phyloP scores from a whole-genome alignment of 2,888 invertebrate genomes.

The Nysson spinosus region DNA sequence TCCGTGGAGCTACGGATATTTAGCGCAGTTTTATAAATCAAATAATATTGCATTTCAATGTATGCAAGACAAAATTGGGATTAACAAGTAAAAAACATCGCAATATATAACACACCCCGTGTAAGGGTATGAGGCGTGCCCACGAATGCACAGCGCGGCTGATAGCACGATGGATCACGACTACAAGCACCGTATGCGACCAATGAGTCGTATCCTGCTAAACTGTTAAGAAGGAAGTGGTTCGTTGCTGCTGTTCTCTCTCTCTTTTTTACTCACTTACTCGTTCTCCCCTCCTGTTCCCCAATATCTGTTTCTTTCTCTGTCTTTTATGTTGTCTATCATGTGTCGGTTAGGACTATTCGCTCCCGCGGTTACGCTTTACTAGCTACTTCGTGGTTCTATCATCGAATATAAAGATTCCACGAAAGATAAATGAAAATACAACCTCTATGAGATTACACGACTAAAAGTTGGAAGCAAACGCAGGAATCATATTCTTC shows the following conservation, averaged over 20 bases:
- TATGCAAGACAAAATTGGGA: background rate
- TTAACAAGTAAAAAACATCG: background rate
- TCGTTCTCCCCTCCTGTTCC: conserved; percentile 11
- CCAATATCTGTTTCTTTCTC: conserved; percentile 3
- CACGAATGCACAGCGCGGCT: conserved; percentile 63
- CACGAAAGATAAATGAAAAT: background rate
- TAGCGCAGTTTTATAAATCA: too few species aligned
- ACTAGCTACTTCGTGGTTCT: conserved; percentile 16
- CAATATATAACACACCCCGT: conserved; percentile 43
- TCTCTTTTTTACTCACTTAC: conserved; percentile 24
- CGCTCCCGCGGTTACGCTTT: conserved; percentile 25
- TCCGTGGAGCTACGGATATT: too few species aligned
- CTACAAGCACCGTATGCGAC: conserved; percentile 71
- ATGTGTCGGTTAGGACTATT: conserved; percentile 12
- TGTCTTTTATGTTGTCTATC: conserved; percentile 12
- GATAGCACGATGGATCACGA: conserved; percentile 73
- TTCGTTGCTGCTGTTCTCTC: conserved; percentile 74
- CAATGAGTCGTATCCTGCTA: conserved; percentile 78
- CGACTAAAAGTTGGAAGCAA: background rate
- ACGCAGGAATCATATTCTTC: background rate
- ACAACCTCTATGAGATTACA: background rate
- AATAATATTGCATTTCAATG: too few species aligned
- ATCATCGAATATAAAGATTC: conserved; percentile 6
- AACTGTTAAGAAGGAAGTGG: conserved; percentile 78
- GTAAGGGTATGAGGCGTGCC: conserved; percentile 48